Percentiles rank a stretch among this genome's conserved stretches.
Evolutionary conservation across 2,888 invertebrate species (phyloP).

Genomic region (Noctuana brunneofusca): DNA sequence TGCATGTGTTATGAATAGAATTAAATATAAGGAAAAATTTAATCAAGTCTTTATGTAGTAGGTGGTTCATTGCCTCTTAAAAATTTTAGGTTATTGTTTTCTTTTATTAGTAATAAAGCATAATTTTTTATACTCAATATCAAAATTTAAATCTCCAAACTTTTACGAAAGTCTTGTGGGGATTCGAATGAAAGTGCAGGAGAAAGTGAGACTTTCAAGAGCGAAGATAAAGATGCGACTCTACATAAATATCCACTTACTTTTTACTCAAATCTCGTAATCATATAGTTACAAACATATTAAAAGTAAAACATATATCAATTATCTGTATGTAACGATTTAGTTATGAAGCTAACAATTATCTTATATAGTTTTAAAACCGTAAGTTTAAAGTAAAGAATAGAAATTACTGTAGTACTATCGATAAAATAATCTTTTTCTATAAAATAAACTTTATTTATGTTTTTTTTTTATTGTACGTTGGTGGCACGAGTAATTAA

Average conservation of each 20-base stretch:
- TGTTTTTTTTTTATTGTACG: neutral
- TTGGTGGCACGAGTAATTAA: neutral
- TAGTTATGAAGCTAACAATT: too few species aligned
- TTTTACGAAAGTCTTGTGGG: conserved; percentile 33
- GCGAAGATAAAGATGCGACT: conserved; percentile 40
- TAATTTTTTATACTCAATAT: too few species aligned
- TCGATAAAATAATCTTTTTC: too few species aligned
- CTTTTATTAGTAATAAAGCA: too few species aligned
- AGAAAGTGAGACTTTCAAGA: conserved; percentile 67
- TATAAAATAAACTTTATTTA: too few species aligned
- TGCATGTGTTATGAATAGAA: neutral
- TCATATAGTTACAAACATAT: too few species aligned
- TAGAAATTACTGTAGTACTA: too few species aligned
- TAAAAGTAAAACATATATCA: too few species aligned
- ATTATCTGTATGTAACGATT: neutral
- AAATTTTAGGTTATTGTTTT: neutral
- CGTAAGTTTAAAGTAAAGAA: too few species aligned
- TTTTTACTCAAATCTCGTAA: neutral
- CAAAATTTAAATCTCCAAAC: conserved; percentile 12
- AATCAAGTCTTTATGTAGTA: neutral
- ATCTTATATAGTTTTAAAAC: too few species aligned
- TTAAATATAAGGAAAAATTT: neutral
- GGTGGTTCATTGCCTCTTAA: neutral
- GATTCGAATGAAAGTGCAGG: conserved; percentile 37
- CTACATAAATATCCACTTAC: conserved; percentile 8